Base-by-base conservation (phyloP, 2,113 vertebrate genomes). In the Uria aalge region DNA sequence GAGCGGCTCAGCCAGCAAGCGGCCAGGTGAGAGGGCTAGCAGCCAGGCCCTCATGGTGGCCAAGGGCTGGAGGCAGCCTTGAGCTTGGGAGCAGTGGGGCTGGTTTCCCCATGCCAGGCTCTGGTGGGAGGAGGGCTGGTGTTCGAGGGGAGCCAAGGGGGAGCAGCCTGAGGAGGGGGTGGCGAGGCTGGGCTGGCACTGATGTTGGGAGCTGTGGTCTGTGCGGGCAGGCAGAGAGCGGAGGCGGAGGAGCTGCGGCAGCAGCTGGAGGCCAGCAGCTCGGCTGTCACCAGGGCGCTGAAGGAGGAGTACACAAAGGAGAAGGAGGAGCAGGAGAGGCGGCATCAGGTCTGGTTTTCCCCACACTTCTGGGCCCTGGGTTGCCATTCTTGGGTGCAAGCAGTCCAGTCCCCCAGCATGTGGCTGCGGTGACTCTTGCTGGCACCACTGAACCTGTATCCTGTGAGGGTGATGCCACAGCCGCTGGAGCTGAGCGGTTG, bases 211-310 rank as follows among this genome's bases (percentile, higher is more conserved):
- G 98, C 98, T 98, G 57, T 18, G 96, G 40, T 68, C 47, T 73
- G 82, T 50, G 30, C 9, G 69, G 40, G 18, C 97, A 99, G 99
- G 98, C 99, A 99, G 98, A 98, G 98, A 11, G 96, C 93, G 0
- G 99, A 99, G 97, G 98, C 97, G 85, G 99, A 99, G 64, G 99
- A 99, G 15, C 97, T 99, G 80, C 97, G 98, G 78, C 97, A 18
- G 88, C 99, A 99, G 97, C 94, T 99, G 98, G 99, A 99, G 94
- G 98, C 98, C n/a, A 99, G 98, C 97, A 98, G 98, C 88, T 97
- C 97, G 0, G 95, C 99, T 3, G 96, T 98, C 15, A 98, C 95
- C 63, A 97, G 98, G n/a, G 97, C 98, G 0, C 97, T 99, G 81
- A 97, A 98, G 84, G 98, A 99, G 2, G 99, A 99, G 95, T 98